Conservation (phyloP, 2,113 vertebrate species). For the Hepsetus odoe region DNA sequence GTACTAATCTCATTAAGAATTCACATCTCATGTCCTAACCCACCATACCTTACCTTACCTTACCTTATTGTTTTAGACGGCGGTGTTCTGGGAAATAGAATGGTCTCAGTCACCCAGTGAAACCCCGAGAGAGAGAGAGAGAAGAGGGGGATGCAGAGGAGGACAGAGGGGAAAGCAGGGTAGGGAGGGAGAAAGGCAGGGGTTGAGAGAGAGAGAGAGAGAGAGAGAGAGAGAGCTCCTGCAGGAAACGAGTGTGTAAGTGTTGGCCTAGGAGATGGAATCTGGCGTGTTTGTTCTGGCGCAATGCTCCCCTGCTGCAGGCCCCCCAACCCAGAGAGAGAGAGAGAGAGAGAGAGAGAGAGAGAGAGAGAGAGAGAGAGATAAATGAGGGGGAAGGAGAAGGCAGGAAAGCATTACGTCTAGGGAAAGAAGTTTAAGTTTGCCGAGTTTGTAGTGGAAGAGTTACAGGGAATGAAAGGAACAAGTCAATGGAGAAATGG, state of each 20-base stretch:
- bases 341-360: constrained; percentile 31
- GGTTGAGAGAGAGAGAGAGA: not conserved
- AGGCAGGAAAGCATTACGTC: constrained; percentile 28
- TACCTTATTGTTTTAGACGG: not conserved
- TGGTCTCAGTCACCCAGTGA: not conserved
- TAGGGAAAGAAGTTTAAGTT: constrained; percentile 49
- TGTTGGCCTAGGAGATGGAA: constrained; percentile 54
- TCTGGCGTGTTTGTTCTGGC: constrained; percentile 58
- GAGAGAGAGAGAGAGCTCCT: not conserved
- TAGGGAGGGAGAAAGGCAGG: constrained; percentile 11
- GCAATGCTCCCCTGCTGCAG: constrained; percentile 41
- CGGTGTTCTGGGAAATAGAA: not conserved
- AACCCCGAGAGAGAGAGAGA: not conserved
- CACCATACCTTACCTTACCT: not conserved
- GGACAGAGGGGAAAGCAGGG: not conserved
- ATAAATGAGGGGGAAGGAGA: constrained; percentile 25
- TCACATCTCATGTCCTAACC: not conserved
- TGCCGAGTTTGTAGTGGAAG: constrained; percentile 17
- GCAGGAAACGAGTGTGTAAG: constrained; percentile 45
- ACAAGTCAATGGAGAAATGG: constrained; percentile 20
- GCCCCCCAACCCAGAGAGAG: constrained; percentile 54
- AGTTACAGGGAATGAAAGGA: constrained; percentile 20
- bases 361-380: constrained; percentile 25
- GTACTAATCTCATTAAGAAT: not conserved
- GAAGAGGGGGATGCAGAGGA: not conserved